These are phyloP conservation scores for Typhlichthys eigenmanni DNA, from an alignment of 2,797 vertebrate species.

Conservation along the genomic window DNA sequence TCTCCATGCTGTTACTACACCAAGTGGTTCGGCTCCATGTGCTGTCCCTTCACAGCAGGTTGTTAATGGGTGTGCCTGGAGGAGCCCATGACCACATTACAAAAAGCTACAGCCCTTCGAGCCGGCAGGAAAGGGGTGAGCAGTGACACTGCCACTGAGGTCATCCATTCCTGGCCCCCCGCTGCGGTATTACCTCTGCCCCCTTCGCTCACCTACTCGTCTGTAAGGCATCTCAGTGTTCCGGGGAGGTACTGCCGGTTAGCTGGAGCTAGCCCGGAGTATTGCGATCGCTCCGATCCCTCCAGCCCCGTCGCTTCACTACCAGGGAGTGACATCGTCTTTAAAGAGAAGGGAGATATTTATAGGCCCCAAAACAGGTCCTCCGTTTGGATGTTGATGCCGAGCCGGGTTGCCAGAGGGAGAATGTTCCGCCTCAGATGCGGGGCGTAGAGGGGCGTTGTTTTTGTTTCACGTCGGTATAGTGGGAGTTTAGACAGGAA, in stretches of 20 bases:
- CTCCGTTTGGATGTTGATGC: conserved; percentile 43
- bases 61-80: conserved; percentile 23
- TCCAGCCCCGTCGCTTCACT: conserved; percentile 21
- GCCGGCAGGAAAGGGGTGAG: conserved; percentile 17
- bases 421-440: conserved; percentile 38
- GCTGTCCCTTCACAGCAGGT: conserved; percentile 20
- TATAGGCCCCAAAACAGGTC: conserved; percentile 12
- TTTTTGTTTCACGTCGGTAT: conserved; percentile 5
- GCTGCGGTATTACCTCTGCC: conserved; percentile 15
- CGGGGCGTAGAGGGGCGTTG: neutral
- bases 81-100: conserved; percentile 29
- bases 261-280: conserved; percentile 27
- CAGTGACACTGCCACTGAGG: conserved; percentile 31
- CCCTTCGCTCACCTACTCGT: conserved; percentile 44
- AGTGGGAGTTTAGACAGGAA: conserved; percentile 84
- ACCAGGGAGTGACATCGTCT: conserved; percentile 36
- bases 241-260: conserved; percentile 46
- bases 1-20: conserved; percentile 26
- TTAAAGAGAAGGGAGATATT: conserved; percentile 20
- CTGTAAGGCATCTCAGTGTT: conserved; percentile 72
- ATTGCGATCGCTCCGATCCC: conserved; percentile 23
- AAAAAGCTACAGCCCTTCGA: conserved; percentile 14
- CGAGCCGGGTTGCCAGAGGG: conserved; percentile 47
- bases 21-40: conserved; percentile 33
- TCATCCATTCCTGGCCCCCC: conserved; percentile 37